Evolutionary conservation across 2,888 invertebrate genomes (phyloP), one percentile per base, ranked within the genome.

Genomic region (Chromoteleia sp.): DNA sequence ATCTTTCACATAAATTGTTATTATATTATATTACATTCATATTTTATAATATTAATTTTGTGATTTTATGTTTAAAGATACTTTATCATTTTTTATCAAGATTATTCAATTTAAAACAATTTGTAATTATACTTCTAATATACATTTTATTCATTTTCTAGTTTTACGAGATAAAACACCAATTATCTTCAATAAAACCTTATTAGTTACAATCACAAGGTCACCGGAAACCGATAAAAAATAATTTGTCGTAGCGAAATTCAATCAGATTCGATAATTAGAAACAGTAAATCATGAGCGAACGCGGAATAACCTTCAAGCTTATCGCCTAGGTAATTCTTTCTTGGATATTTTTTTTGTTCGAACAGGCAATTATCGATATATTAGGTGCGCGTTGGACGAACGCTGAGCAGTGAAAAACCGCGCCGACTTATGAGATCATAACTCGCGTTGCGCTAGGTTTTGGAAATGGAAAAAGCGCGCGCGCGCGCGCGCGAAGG

Each of bases 321-420:
- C 58, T 45, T n/a, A 56, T 68, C 45, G 67, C 29, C 29, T 65
- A 39, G 36, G 41, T 30, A 68, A 68, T 56, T 54, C 52, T 67
- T 67, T 54, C 68, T 43, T 30, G 78, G 77, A 75, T 67, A 63
- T 80, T 78, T 48, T 36, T 61, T 54, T 59, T 25, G 56, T 54
- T 33, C 56, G 25, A 48, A 10, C 33, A 41, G 33, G 7, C 21
- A 52, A 67, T 52, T 45, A 45, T 30, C n/a, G 17, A 41, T 25
- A 12, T 61, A 30, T 30, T 61, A 61, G 36, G 39, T 21, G 25
- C 21, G 39, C 39, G 39, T 12, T 54, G 0, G 14, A 58, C 52
- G 54, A 33, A 10, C 45, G 41, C 43, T 61, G 29, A 63, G 36
- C 50, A 14, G 36, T 12, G 21, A 63, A 48, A 50, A 63, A 63